Evolutionary conservation across 2,113 vertebrate genomes (phyloP), one percentile per base, ranked within the genome.

Genomic region (Crocuta crocuta): DNA sequence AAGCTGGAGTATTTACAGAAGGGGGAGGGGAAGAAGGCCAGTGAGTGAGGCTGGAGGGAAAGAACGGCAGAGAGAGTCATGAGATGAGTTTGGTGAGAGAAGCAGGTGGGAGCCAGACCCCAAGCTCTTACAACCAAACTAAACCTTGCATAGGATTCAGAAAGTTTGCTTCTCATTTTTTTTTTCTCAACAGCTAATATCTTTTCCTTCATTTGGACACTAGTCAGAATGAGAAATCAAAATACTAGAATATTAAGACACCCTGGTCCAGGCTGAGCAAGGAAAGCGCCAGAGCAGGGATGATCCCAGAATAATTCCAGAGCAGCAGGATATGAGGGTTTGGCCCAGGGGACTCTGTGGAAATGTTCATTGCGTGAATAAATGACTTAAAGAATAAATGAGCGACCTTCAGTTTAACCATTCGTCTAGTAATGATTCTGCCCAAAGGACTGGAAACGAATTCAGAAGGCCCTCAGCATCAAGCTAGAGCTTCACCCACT

Each of bases 221-320:
- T 28, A 55, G 33, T 81, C 74, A 80, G 24, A 55, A 95, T 39
- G 4, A 84, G 63, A 94, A 95, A 63, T 28, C 68, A 94, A 87
- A 93, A 74, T 35, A 13, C 26, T 26, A 71, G 58, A 82, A 55
- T 84, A 39, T 4, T 23, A 23, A 81, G 31, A 70, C 35, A 58
- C 16, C 26, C 5, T 43, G n/a, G 31, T 61, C 12, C 55, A 39
- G 33, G 71, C 12, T 65, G 16, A 31, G 43, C 1, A 26, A 43
- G 48, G 19, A 19, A 26, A 58, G 48, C 8, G 61, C 7, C 0
- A 5, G 21, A 24, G 80, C 7, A 35, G 8, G 10, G 3, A 21
- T 21, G 39, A 28, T 10, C 13, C 16, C 33, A 35, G 28, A 55
- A 12, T 73, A 45, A 74, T 28, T 79, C 43, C 53, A 43, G 73